A percentile compares a stretch with the other conserved stretches of the same genome.
phyloP scores from a whole-genome alignment of 2,113 vertebrate genomes.

The Austrofundulus limnaeus region DNA sequence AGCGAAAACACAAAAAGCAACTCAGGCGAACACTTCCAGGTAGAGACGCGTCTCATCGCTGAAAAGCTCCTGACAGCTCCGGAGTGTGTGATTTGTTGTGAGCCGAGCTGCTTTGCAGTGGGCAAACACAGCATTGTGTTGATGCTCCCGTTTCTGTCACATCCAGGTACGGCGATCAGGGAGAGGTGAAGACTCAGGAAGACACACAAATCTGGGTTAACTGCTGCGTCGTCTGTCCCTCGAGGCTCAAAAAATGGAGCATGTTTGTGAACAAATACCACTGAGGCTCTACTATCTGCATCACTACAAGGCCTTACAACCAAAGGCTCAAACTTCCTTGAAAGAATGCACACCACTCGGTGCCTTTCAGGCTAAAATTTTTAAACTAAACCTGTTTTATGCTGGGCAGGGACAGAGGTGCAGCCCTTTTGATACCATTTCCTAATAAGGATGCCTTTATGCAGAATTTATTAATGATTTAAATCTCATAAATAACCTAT shows the following conservation, averaged over 20 bases:
- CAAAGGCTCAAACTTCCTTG: too few species aligned
- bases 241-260: conserved; percentile 32
- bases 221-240: conserved; percentile 62
- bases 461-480: too few species aligned
- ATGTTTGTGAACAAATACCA: conserved; percentile 20
- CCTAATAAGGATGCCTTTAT: too few species aligned
- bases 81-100: conserved; percentile 16
- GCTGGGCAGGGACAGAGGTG: too few species aligned
- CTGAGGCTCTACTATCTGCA: conserved; percentile 3
- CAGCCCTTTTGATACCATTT: too few species aligned
- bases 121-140: not conserved
- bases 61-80: conserved; percentile 3
- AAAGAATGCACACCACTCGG: too few species aligned
- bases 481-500: too few species aligned
- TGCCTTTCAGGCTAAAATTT: too few species aligned
- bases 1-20: not conserved
- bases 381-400: too few species aligned
- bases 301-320: not conserved
- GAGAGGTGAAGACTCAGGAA: conserved; percentile 40
- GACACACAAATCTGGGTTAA: conserved; percentile 75
- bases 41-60: conserved; percentile 37
- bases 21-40: conserved; percentile 53
- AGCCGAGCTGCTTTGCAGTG: conserved; percentile 19
- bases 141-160: conserved; percentile 59
- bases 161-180: conserved; percentile 62